phyloP scores from a whole-genome alignment of 2,797 vertebrate genomes.

The Lutjanus argentimaculatus region DNA sequence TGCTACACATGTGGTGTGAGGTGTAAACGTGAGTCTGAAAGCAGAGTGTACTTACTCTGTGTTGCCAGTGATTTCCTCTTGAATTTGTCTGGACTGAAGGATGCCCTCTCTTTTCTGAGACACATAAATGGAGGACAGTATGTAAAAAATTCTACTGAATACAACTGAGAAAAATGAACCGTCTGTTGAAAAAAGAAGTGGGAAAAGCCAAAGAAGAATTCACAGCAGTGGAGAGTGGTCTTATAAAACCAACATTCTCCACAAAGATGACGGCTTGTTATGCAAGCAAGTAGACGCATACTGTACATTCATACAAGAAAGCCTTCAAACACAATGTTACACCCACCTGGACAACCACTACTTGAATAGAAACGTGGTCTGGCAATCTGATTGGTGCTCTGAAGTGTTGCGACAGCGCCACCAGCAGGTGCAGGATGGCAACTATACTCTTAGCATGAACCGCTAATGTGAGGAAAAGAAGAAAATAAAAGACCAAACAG shows the following conservation, averaged over 20 bases:
- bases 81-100: conserved; percentile 97
- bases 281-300: neutral
- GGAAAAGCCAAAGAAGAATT: neutral
- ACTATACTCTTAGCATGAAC: conserved; percentile 98
- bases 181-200: too few relatives aligned
- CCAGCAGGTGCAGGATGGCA: conserved; percentile 96
- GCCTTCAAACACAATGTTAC: neutral
- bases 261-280: neutral
- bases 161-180: neutral
- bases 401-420: conserved; percentile 97
- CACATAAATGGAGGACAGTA: neutral
- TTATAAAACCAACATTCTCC: neutral
- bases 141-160: neutral
- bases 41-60: conserved; percentile 91
- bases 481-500: neutral
- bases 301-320: neutral
- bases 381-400: conserved; percentile 96
- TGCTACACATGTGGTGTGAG: neutral
- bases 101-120: conserved; percentile 97
- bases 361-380: conserved; percentile 97
- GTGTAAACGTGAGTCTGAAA: neutral
- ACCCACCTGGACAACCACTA: conserved; percentile 97
- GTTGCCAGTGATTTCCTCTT: conserved; percentile 99
- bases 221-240: neutral
- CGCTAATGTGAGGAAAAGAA: conserved; percentile 76